Conservation (phyloP, 2,113 vertebrate genomes). For the Syngnathus floridae region DNA sequence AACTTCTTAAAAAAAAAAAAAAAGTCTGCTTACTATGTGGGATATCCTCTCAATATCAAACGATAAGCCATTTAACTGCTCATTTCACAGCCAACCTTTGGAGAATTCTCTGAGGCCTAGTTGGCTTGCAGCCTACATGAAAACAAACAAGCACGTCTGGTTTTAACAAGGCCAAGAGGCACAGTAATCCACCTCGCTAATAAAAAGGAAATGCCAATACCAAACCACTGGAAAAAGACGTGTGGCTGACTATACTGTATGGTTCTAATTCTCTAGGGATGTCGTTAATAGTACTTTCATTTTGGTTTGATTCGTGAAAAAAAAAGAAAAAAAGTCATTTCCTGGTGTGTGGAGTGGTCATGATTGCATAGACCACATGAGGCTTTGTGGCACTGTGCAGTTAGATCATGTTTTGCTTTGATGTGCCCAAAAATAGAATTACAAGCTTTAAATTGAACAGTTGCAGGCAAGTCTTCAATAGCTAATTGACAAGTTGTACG, state of each 20-base stretch:
- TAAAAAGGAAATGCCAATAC: conserved; percentile 53
- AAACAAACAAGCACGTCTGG: conserved; percentile 51
- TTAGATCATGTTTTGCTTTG: conserved; percentile 24
- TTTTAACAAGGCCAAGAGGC: conserved; percentile 46
- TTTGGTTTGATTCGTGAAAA: conserved; percentile 47
- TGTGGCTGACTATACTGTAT: conserved; percentile 1
- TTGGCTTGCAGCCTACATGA: conserved; percentile 39
- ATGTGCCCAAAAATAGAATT: conserved; percentile 24
- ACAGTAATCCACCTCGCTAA: conserved; percentile 46
- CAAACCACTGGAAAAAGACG: conserved; percentile 53
- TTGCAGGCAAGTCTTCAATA: conserved; percentile 32
- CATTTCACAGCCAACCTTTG: conserved; percentile 19
- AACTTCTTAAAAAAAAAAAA: not conserved
- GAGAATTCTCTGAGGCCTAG: conserved; percentile 30
- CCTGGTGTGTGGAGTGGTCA: conserved; percentile 43
- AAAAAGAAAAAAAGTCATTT: conserved; percentile 41
- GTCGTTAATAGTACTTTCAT: conserved; percentile 60
- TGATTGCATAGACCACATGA: conserved; percentile 36
- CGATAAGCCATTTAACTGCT: conserved; percentile 20
- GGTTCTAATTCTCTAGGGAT: conserved; percentile 45
- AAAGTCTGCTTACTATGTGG: not conserved
- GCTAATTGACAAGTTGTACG: conserved; percentile 35
- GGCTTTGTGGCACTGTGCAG: conserved; percentile 21
- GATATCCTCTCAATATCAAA: conserved; percentile 17
- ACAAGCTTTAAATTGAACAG: conserved; percentile 10